These are phyloP conservation scores for Theretra japonica DNA, from an alignment of 2,888 invertebrate species.

Conservation along the genomic window DNA sequence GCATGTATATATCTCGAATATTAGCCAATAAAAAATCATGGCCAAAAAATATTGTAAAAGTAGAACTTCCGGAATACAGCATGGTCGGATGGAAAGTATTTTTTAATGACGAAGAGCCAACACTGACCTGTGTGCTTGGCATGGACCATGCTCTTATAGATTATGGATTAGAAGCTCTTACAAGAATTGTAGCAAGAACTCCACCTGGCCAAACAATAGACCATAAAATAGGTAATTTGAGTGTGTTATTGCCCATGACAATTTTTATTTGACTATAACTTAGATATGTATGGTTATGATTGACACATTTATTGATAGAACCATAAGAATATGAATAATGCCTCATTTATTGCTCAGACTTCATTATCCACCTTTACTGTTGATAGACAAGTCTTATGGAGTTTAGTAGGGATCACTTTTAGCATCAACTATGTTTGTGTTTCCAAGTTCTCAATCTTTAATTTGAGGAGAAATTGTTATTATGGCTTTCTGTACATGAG, in stretches of 20 bases:
- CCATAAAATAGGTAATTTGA: constrained; percentile 65
- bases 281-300: not conserved
- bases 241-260: not conserved
- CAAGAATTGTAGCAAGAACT: constrained; percentile 54
- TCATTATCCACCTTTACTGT: too few species aligned
- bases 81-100: constrained; percentile 58
- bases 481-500: too few species aligned
- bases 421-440: too few species aligned
- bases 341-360: too few species aligned
- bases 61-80: constrained; percentile 49
- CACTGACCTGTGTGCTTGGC: constrained; percentile 67
- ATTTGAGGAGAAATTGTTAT: too few species aligned
- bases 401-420: too few species aligned
- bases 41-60: constrained; percentile 50
- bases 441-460: too few species aligned
- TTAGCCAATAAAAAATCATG: constrained; percentile 53
- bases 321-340: too few species aligned
- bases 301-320: too few species aligned
- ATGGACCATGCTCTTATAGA: constrained; percentile 59
- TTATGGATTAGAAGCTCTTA: constrained; percentile 62
- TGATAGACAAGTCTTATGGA: too few species aligned
- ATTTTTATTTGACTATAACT: not conserved
- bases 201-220: constrained; percentile 67
- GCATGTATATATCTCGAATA: constrained; percentile 80
- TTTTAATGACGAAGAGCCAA: constrained; percentile 64